These are phyloP conservation scores for Nothobranchius furzeri DNA, from an alignment of 2,113 vertebrate species.

Conservation along the genomic window DNA sequence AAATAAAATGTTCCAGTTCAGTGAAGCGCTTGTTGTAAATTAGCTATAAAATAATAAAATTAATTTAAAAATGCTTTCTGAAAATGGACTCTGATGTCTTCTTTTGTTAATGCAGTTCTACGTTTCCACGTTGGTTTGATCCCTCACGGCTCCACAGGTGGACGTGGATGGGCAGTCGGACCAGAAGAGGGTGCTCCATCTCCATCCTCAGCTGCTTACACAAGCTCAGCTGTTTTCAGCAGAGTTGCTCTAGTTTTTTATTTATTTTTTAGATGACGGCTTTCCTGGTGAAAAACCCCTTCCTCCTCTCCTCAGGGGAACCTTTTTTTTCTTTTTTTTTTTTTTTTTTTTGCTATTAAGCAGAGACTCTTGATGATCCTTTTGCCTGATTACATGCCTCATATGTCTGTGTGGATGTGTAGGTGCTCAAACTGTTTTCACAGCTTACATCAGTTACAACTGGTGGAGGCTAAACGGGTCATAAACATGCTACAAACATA, in stretches of 20 bases:
- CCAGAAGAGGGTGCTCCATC: slow-evolving; percentile 63
- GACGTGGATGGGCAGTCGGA: background rate
- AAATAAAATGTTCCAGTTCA: slow-evolving; percentile 84
- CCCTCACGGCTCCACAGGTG: slow-evolving; percentile 16
- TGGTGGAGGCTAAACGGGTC: background rate
- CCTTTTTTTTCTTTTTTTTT: slow-evolving; percentile 54
- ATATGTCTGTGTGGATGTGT: slow-evolving; percentile 8
- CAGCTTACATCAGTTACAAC: background rate
- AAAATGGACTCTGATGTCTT: slow-evolving; percentile 48
- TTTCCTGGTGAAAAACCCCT: slow-evolving; percentile 11
- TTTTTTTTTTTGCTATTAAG: too few species aligned
- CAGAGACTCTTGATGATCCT: too few species aligned
- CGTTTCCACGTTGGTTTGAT: slow-evolving; percentile 8
- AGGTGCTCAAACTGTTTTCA: background rate
- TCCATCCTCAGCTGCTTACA: slow-evolving; percentile 29
- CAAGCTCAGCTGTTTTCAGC: slow-evolving; percentile 41
- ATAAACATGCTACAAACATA: background rate
- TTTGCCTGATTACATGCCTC: slow-evolving; percentile 9
- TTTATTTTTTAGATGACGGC: slow-evolving; percentile 12
- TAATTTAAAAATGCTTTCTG: slow-evolving; percentile 79
- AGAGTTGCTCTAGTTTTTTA: slow-evolving; percentile 14
- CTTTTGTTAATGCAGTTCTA: background rate
- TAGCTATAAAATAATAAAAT: slow-evolving; percentile 86
- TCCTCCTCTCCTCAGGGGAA: slow-evolving; percentile 42
- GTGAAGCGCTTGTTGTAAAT: slow-evolving; percentile 87